Evolutionary conservation across 2,797 vertebrate genomes (phyloP).

Genomic region (Lutjanus campechanus): DNA sequence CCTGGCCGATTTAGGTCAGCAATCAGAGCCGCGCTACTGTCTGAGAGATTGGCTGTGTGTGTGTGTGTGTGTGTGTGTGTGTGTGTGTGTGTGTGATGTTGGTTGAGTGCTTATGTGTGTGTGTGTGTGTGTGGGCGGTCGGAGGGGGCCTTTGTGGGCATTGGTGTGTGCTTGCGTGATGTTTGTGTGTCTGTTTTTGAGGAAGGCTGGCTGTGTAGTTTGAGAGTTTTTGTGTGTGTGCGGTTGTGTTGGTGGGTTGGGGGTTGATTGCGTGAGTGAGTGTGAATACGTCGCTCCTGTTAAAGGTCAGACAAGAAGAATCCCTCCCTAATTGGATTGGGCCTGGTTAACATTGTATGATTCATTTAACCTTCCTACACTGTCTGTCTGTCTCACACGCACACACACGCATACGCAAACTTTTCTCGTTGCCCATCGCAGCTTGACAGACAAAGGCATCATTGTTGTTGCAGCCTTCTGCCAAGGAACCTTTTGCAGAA

Average conservation of each 20-base stretch:
- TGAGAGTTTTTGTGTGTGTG: slow-evolving; percentile 39
- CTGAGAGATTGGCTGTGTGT: slow-evolving; percentile 65
- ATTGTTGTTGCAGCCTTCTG: slow-evolving; percentile 80
- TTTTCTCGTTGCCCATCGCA: slow-evolving; percentile 50
- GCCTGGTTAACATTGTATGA: slow-evolving; percentile 83
- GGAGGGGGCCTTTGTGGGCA: slow-evolving; percentile 25
- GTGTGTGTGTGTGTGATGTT: slow-evolving; percentile 24
- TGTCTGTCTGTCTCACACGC: slow-evolving; percentile 47
- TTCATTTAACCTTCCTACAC: slow-evolving; percentile 82
- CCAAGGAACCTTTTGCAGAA: slow-evolving; percentile 71
- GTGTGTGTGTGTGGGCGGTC: background rate
- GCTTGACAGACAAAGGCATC: slow-evolving; percentile 78
- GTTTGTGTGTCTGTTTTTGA: slow-evolving; percentile 43
- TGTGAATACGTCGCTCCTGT: slow-evolving; percentile 70
- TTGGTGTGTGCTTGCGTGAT: slow-evolving; percentile 44
- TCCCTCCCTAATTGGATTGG: slow-evolving; percentile 83
- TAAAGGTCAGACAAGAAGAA: slow-evolving; percentile 85
- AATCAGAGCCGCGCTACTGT: slow-evolving; percentile 79
- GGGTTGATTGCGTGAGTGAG: slow-evolving; percentile 67
- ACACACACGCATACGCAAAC: slow-evolving; percentile 58
- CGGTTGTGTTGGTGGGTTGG: slow-evolving; percentile 12
- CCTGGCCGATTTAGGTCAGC: slow-evolving; percentile 85
- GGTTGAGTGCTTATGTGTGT: slow-evolving; percentile 33
- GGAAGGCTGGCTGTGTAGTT: slow-evolving; percentile 34
- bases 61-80: slow-evolving; percentile 50